Percentiles rank a stretch among this genome's conserved stretches.
These are phyloP conservation scores for Ditylenchus weischeri DNA, from an alignment of 2,888 invertebrate genomes.

Conservation along the genomic window DNA sequence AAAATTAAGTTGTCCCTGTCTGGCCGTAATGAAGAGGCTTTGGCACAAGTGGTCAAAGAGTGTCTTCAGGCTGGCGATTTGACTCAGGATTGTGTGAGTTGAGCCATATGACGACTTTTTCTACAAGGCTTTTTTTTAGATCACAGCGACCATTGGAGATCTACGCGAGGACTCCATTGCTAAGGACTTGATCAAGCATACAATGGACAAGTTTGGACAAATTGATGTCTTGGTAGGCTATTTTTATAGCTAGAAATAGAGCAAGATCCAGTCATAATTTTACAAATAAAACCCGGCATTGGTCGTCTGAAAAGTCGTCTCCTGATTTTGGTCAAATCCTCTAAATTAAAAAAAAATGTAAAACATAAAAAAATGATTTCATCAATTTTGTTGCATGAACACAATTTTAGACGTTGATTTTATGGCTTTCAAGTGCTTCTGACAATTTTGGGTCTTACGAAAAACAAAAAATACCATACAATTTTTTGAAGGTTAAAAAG, in stretches of 20 bases:
- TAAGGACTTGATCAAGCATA: conserved; percentile 42
- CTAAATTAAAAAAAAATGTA: too few relatives aligned
- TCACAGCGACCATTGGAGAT: conserved; percentile 60
- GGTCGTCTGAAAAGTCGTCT: too few relatives aligned
- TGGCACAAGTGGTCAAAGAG: conserved; percentile 44
- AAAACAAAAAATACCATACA: too few relatives aligned
- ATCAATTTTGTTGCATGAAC: too few relatives aligned
- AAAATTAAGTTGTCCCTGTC: conserved; percentile 37
- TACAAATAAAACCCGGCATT: too few relatives aligned
- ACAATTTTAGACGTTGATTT: too few relatives aligned
- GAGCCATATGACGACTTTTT: conserved; percentile 1
- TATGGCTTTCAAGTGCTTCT: too few relatives aligned
- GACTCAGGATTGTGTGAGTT: conserved; percentile 28
- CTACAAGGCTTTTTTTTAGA: conserved; percentile 37
- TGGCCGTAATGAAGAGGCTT: conserved; percentile 50
- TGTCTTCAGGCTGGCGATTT: conserved; percentile 41
- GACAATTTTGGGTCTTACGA: too few relatives aligned
- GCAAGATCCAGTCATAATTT: too few relatives aligned
- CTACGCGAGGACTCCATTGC: conserved; percentile 48
- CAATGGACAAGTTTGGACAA: conserved; percentile 45
- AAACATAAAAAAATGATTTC: too few relatives aligned
- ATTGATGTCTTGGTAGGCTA: conserved; percentile 47
- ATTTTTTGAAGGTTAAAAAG: too few relatives aligned
- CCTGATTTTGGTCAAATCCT: background rate
- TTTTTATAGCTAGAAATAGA: background rate